phyloP scores from a whole-genome alignment of 1,140 invertebrate species.

The Anoplophora glabripennis region DNA sequence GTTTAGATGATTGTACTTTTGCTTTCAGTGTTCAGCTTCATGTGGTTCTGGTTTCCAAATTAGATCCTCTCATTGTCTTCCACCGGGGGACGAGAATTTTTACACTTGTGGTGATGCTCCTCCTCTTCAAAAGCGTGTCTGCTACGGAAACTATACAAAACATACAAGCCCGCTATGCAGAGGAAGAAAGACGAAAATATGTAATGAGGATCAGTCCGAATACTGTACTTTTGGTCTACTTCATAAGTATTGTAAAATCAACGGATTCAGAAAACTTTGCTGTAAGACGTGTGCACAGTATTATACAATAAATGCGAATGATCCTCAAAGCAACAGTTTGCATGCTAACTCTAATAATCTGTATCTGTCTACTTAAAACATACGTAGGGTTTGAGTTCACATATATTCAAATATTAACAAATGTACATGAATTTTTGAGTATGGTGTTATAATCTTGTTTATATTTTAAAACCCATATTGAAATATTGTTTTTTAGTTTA shows the following conservation, averaged over 20 bases:
- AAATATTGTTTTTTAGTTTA: too few relatives aligned
- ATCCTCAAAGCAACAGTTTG: too few relatives aligned
- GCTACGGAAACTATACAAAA: slow-evolving; percentile 34
- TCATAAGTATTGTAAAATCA: slow-evolving; percentile 55
- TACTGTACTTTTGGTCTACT: slow-evolving; percentile 52
- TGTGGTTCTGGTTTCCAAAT: slow-evolving; percentile 71
- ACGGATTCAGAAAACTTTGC: slow-evolving; percentile 55
- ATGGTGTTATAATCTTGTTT: too few relatives aligned
- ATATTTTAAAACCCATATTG: too few relatives aligned
- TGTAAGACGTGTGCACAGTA: slow-evolving; percentile 52
- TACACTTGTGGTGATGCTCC: slow-evolving; percentile 52
- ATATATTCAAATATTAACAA: too few relatives aligned
- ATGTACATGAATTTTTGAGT: too few relatives aligned
- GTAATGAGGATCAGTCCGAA: slow-evolving; percentile 50
- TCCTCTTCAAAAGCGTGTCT: slow-evolving; percentile 46
- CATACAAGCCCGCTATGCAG: slow-evolving; percentile 32
- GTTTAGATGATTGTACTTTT: slow-evolving; percentile 6
- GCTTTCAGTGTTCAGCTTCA: slow-evolving; percentile 68
- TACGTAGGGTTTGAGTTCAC: too few relatives aligned
- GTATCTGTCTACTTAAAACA: too few relatives aligned
- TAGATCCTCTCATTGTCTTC: slow-evolving; percentile 64
- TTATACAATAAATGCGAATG: too few relatives aligned
- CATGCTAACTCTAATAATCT: too few relatives aligned
- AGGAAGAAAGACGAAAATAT: slow-evolving; percentile 38
- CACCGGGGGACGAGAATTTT: slow-evolving; percentile 49